Evolutionary conservation across 2,888 invertebrate genomes (phyloP).

Genomic region (Microctonus hyperodae): DNA sequence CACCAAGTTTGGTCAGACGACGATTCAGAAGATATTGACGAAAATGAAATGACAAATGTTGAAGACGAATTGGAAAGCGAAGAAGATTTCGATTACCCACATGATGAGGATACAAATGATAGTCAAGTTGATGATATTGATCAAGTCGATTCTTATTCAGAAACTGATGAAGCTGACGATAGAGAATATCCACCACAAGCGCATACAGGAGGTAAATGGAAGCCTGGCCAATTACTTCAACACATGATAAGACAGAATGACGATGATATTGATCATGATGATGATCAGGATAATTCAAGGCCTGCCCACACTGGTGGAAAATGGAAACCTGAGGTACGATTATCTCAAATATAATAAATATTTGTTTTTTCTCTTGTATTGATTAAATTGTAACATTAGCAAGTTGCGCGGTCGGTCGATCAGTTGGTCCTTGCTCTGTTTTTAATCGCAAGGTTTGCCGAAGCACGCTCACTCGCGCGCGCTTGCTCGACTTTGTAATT

Average conservation of each 20-base stretch:
- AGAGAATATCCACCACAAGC: constrained; percentile 65
- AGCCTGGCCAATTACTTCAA: constrained; percentile 65
- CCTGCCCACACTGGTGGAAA: constrained; percentile 70
- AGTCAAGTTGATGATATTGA: constrained; percentile 59
- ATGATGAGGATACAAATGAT: constrained; percentile 55
- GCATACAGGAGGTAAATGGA: constrained; percentile 79
- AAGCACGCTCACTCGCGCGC: constrained; percentile 34
- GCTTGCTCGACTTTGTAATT: constrained; percentile 40
- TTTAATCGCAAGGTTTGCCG: constrained; percentile 38
- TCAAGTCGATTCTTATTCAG: constrained; percentile 69
- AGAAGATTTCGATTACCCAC: constrained; percentile 51
- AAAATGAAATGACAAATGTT: constrained; percentile 42
- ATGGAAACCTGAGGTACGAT: constrained; percentile 66
- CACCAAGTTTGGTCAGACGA: constrained; percentile 55
- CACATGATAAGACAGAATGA: constrained; percentile 60
- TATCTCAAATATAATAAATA: not conserved
- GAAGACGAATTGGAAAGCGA: constrained; percentile 42
- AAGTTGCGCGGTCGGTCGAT: not conserved
- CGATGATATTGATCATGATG: constrained; percentile 52
- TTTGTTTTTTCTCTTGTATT: not conserved
- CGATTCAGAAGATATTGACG: constrained; percentile 51
- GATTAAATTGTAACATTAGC: constrained; percentile 6
- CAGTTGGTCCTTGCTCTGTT: constrained; percentile 27
- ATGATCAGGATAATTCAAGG: constrained; percentile 60
- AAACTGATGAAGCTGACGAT: constrained; percentile 60